Evolutionary conservation across 1,140 invertebrate species (phyloP).

Genomic region (Drosophila ercepeae): DNA sequence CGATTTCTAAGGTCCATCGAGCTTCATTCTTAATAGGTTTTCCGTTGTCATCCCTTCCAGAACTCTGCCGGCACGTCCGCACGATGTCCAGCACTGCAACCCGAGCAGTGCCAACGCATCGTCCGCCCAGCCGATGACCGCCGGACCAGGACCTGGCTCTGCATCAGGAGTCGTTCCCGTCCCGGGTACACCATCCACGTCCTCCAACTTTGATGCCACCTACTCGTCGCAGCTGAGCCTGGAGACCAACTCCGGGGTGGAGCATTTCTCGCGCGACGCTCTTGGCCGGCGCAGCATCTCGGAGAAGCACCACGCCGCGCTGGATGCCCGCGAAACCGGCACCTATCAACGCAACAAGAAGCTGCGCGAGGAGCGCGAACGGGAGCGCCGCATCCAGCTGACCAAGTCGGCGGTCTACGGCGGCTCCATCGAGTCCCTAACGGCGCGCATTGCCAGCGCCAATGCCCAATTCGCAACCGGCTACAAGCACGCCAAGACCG

Average conservation of each 20-base stretch:
- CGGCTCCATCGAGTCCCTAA: slow-evolving; percentile 85
- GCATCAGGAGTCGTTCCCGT: slow-evolving; percentile 8
- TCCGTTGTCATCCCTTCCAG: slow-evolving; percentile 20
- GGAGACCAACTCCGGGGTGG: slow-evolving; percentile 87
- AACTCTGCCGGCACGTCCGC: slow-evolving; percentile 68
- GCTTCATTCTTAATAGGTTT: background rate
- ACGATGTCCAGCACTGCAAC: slow-evolving; percentile 73
- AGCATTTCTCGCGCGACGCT: slow-evolving; percentile 93
- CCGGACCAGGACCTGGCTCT: background rate
- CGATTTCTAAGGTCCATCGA: too few relatives aligned
- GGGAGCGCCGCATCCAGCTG: slow-evolving; percentile 78
- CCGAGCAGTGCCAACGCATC: slow-evolving; percentile 65
- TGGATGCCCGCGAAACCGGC: slow-evolving; percentile 97
- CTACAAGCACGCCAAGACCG: slow-evolving; percentile 76
- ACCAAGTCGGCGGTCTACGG: slow-evolving; percentile 75
- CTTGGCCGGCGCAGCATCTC: slow-evolving; percentile 98
- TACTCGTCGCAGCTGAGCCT: slow-evolving; percentile 92
- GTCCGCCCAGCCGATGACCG: slow-evolving; percentile 15
- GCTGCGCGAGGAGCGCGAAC: slow-evolving; percentile 87
- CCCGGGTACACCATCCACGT: slow-evolving; percentile 24
- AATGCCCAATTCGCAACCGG: slow-evolving; percentile 68
- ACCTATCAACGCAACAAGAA: slow-evolving; percentile 98
- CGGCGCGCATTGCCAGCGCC: slow-evolving; percentile 76
- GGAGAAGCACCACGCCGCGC: slow-evolving; percentile 96
- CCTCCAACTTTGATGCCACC: slow-evolving; percentile 86